Evolutionary conservation across 2,797 vertebrate genomes (phyloP).

Genomic region (Acipenser ruthenus): DNA sequence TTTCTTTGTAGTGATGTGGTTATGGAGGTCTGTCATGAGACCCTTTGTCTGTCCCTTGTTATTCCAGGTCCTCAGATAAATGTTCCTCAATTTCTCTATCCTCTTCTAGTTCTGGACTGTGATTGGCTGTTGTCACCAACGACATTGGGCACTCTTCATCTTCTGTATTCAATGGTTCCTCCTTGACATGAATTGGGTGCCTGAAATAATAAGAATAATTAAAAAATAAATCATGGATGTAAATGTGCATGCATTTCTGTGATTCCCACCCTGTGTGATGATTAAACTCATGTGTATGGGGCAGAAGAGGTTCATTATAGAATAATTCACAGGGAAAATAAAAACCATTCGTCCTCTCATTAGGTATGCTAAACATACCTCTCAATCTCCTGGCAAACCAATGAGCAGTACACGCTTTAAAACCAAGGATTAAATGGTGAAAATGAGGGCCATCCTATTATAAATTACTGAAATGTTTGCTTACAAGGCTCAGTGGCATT

Average conservation of each 20-base stretch:
- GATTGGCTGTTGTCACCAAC: conserved; percentile 95
- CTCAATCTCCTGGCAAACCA: conserved; percentile 6
- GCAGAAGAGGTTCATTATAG: too few relatives aligned
- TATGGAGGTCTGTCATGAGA: conserved; percentile 72
- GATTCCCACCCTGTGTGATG: too few relatives aligned
- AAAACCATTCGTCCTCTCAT: conserved; percentile 5
- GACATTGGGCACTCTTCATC: conserved; percentile 98
- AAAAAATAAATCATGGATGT: too few relatives aligned
- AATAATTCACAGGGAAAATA: too few relatives aligned
- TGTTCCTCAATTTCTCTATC: conserved; percentile 98
- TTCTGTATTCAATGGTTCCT: conserved; percentile 94
- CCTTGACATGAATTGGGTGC: conserved; percentile 90
- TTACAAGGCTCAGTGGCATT: conserved; percentile 20
- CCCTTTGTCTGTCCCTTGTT: conserved; percentile 67
- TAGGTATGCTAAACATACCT: conserved; percentile 10
- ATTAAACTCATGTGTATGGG: too few relatives aligned
- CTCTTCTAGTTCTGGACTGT: conserved; percentile 96
- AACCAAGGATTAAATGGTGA: conserved; percentile 13
- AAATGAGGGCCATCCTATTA: conserved; percentile 20
- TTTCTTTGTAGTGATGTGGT: conserved; percentile 83
- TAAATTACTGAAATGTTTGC: conserved; percentile 29
- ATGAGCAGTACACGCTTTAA: neutral
- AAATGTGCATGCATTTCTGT: too few relatives aligned
- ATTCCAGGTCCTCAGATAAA: conserved; percentile 97
- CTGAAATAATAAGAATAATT: conserved; percentile 45